Conservation (phyloP, 2,797 vertebrate genomes). For the Sylvia borin region DNA sequence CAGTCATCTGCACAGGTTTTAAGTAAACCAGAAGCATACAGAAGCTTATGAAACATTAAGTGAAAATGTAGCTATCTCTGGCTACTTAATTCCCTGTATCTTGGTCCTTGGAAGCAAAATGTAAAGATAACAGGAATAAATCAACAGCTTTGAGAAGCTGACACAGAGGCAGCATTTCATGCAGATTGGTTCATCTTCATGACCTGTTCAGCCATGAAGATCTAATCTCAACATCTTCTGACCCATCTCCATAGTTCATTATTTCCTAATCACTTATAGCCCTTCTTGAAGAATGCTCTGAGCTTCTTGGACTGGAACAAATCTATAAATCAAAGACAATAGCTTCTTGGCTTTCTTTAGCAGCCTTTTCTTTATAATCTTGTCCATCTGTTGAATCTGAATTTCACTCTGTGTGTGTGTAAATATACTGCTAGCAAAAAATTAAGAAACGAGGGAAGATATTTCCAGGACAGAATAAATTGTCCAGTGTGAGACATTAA, state of each 20-base stretch:
- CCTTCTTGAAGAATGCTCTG: constrained; percentile 35
- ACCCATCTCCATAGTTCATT: constrained; percentile 60
- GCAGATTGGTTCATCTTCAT: constrained; percentile 28
- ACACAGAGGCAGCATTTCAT: constrained; percentile 34
- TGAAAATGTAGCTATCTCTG: not conserved
- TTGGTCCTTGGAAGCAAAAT: constrained; percentile 6
- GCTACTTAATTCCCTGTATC: not conserved
- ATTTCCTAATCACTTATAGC: constrained; percentile 60
- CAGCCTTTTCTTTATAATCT: not conserved
- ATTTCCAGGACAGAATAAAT: not conserved
- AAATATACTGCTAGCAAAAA: not conserved
- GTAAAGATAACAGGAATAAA: constrained; percentile 33
- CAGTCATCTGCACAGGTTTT: not conserved
- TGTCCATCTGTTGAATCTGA: not conserved
- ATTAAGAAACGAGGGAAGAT: not conserved
- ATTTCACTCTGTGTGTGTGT: not conserved
- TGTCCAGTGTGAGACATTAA: not conserved
- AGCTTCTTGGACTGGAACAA: constrained; percentile 58
- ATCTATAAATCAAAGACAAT: constrained; percentile 69
- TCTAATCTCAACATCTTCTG: constrained; percentile 61
- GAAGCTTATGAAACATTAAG: not conserved
- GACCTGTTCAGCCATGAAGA: constrained; percentile 44
- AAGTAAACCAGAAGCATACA: not conserved
- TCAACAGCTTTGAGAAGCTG: constrained; percentile 22
- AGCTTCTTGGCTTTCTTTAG: not conserved